Evolutionary conservation across 1,140 invertebrate genomes (phyloP), one percentile per base, ranked within the genome.

Genomic region (Drosophila leontia): DNA sequence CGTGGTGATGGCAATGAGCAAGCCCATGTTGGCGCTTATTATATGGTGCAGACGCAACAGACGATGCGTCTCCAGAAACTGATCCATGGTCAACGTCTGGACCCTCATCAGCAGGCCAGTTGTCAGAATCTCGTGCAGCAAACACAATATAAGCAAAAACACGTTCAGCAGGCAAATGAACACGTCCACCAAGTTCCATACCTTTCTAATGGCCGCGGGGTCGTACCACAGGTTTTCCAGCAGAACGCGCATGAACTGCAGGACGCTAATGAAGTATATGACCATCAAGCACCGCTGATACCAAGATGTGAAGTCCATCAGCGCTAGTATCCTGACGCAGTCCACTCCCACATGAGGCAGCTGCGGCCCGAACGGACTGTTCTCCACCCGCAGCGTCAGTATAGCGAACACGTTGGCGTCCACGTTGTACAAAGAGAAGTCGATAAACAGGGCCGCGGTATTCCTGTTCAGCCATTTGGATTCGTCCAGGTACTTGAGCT

Each of bases 371-470:
- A 86, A 91, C 0, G 78, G 62, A 1, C 78, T 84, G 29, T 63
- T 64, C 42, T 92, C 91, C 37, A 91, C 9, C 0, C 39, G 7
- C 34, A 92, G 13, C 0, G 78, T 80, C 34, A 60, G 45, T 1
- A 87, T 23, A 7, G 51, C 62, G 8, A 92, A 91, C 0, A 77
- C 61, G 11, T 87, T 80, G 0, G 72, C 57, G 41, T 92, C 91
- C 7, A 15, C 53, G 59, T 79, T 91, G 65, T 75, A 92, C 7
- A 91, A 15, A 2, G 85, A 82, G 17, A 92, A 92, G 15, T 92
- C 91, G 5, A 92, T 69, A 7, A 91, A 92, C 0, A 92, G 0
- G 0, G 60, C 76, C 6, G 62, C 53, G 1, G 88, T 90, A 0
- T 72, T 45, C 2, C 3, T 1, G 7, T 63, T 59, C 0, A 92